Evolutionary conservation across 2,113 vertebrate species (phyloP).

Genomic region (Colossoma macropomum): DNA sequence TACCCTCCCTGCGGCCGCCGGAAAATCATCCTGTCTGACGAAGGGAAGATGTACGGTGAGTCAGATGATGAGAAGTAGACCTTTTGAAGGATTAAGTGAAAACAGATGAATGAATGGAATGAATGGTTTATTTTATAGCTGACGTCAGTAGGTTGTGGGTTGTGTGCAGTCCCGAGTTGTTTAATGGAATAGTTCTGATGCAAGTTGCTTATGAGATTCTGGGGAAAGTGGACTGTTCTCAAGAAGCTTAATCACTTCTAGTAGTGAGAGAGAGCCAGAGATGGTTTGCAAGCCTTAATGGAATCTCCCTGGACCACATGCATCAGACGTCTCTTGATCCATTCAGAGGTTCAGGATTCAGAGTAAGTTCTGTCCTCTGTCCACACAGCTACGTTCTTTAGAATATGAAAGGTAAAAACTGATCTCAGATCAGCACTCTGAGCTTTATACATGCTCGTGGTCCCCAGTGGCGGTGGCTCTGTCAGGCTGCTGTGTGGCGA

Average conservation of each 20-base stretch:
- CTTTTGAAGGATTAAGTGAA: neutral
- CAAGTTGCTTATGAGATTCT: neutral
- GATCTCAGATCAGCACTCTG: neutral
- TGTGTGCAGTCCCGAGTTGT: constrained; percentile 8
- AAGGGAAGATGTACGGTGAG: constrained; percentile 94
- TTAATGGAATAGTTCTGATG: neutral
- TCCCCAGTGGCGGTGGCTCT: constrained; percentile 21
- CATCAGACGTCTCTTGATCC: neutral
- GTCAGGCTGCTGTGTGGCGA: constrained; percentile 20
- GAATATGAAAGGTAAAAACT: constrained; percentile 16
- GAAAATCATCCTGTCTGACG: constrained; percentile 98
- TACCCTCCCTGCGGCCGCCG: constrained; percentile 96
- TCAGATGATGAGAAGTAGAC: neutral
- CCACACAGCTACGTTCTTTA: constrained; percentile 11
- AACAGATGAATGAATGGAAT: neutral
- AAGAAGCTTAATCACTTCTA: constrained; percentile 14
- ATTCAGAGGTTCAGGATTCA: neutral
- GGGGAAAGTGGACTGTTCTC: constrained; percentile 1
- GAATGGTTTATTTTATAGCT: constrained; percentile 8
- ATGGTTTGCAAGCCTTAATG: neutral
- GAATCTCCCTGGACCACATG: neutral
- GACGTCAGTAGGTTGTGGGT: neutral
- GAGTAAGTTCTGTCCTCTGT: neutral
- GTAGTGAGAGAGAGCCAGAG: neutral
- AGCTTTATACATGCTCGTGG: neutral